These are phyloP conservation scores for Phyllotreta cruciferae DNA, from an alignment of 2,888 invertebrate species.

Conservation along the genomic window DNA sequence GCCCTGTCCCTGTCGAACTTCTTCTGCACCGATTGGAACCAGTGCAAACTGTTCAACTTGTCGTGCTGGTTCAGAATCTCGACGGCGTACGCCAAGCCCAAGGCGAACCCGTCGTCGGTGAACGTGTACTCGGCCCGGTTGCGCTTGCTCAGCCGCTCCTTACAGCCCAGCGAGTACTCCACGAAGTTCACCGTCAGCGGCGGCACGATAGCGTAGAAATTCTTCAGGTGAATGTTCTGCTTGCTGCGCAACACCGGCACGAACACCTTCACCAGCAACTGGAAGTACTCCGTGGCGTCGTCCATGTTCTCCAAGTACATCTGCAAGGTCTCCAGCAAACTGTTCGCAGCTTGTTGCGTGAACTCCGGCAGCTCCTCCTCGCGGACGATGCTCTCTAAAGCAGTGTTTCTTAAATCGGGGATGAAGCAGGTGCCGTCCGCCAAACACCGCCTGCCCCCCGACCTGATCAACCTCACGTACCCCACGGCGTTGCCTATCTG, in stretches of 20 bases:
- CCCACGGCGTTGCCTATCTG: conserved; percentile 97
- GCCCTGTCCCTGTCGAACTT: conserved; percentile 73
- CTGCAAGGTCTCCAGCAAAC: conserved; percentile 78
- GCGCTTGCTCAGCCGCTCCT: conserved; percentile 92
- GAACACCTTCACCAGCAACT: conserved; percentile 91
- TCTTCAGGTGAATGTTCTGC: conserved; percentile 86
- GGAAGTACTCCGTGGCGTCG: conserved; percentile 82
- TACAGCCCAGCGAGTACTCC: conserved; percentile 89
- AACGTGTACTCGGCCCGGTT: conserved; percentile 88
- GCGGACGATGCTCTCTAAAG: conserved; percentile 67
- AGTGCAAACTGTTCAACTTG: conserved; percentile 91
- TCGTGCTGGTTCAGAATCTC: conserved; percentile 84
- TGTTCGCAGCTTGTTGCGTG: conserved; percentile 71
- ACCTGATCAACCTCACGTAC: conserved; percentile 91
- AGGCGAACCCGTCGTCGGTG: conserved; percentile 98
- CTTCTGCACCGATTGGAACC: conserved; percentile 88
- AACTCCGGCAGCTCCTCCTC: conserved; percentile 67
- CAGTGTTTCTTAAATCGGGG: conserved; percentile 72
- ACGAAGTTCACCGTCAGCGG: conserved; percentile 93
- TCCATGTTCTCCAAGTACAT: conserved; percentile 84
- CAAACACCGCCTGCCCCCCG: conserved; percentile 92
- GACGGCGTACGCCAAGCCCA: conserved; percentile 91
- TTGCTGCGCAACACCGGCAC: conserved; percentile 85
- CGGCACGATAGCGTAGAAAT: conserved; percentile 93
- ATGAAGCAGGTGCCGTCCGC: conserved; percentile 91